Conservation (phyloP, 1,140 invertebrate species). For the Mactra quadrangularis region DNA sequence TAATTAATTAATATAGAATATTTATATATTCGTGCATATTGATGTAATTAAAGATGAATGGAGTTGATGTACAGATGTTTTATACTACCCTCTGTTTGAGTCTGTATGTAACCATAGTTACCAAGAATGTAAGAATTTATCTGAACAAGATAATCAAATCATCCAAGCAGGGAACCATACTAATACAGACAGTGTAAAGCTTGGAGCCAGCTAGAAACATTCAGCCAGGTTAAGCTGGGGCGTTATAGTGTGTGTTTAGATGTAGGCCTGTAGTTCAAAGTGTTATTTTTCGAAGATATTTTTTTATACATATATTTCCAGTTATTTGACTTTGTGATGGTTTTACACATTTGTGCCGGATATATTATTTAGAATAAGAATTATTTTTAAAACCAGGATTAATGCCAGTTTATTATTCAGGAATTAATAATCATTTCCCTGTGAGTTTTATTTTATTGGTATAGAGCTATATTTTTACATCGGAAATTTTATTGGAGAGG, state of each 20-base stretch:
- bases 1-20: too few relatives aligned
- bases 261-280: conserved; percentile 10
- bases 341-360: too few relatives aligned
- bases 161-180: conserved; percentile 5
- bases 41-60: too few relatives aligned
- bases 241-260: neutral
- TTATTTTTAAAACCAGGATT: too few relatives aligned
- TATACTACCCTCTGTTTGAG: conserved; percentile 18
- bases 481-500: too few relatives aligned
- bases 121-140: conserved; percentile 34
- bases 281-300: conserved; percentile 15
- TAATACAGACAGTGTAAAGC: conserved; percentile 13
- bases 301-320: neutral
- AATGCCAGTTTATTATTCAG: too few relatives aligned
- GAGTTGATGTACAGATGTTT: conserved; percentile 4
- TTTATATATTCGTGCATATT: too few relatives aligned
- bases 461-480: too few relatives aligned
- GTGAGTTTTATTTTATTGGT: too few relatives aligned
- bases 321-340: too few relatives aligned
- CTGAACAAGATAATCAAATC: conserved; percentile 23
- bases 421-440: too few relatives aligned
- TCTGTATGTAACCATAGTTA: conserved; percentile 15
- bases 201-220: neutral
- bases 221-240: conserved; percentile 17
- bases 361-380: too few relatives aligned